A percentile compares a stretch with the other conserved stretches of the same genome.
Evolutionary conservation across 2,113 vertebrate species (phyloP).

Genomic region (Genyomyrus donnyi): DNA sequence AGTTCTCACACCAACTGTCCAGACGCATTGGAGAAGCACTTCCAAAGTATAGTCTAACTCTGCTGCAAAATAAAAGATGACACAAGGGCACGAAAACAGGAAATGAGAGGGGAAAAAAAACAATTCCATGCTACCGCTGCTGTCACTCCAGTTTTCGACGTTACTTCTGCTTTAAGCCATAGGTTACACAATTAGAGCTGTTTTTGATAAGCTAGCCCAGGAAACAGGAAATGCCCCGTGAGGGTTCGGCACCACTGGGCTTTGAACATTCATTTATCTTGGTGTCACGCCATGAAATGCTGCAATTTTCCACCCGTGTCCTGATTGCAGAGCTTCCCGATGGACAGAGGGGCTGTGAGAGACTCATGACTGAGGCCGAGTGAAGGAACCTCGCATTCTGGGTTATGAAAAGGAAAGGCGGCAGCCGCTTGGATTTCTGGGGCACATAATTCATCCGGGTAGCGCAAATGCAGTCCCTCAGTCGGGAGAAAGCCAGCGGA

Average conservation of each 20-base stretch:
- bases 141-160: neutral
- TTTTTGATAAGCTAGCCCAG: neutral
- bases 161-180: neutral
- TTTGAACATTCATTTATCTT: conserved; percentile 4
- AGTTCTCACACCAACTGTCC: neutral
- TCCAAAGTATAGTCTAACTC: neutral
- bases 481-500: neutral
- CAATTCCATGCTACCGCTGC: neutral
- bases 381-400: neutral
- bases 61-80: neutral
- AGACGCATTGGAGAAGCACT: neutral
- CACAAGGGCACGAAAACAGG: neutral
- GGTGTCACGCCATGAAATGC: neutral
- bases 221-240: neutral
- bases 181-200: neutral
- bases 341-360: neutral
- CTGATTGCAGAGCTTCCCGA: neutral
- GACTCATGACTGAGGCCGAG: neutral
- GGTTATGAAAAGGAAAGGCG: neutral
- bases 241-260: neutral
- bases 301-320: neutral
- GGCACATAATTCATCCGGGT: conserved; percentile 1
- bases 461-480: neutral
- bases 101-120: neutral
- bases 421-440: neutral